Conservation (phyloP, 64 coral and sea anemone species). For the Astreopora myriophthalma region DNA sequence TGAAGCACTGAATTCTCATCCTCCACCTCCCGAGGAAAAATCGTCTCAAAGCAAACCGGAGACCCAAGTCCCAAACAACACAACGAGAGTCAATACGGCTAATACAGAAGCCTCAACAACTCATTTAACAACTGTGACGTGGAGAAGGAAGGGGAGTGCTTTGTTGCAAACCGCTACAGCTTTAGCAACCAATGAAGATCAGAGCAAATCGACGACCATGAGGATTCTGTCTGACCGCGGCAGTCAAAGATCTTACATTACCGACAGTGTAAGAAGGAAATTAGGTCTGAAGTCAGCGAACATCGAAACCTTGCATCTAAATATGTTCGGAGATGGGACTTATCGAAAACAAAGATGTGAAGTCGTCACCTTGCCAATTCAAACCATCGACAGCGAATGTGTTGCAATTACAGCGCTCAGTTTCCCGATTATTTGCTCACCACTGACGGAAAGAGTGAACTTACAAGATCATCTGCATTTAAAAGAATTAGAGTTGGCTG, state of each 20-base stretch:
- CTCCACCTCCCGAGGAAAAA: no score
- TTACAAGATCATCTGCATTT: constrained; percentile 28
- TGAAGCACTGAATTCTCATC: no score
- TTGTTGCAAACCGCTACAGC: constrained; percentile 64
- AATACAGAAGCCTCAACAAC: no score
- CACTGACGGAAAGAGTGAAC: constrained; percentile 22
- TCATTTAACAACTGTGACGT: no score
- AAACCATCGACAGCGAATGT: constrained; percentile 1
- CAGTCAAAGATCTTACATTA: constrained; percentile 70
- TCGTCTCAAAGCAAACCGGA: no score
- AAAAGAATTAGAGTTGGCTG: constrained; percentile 5
- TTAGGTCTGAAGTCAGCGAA: constrained; percentile 29
- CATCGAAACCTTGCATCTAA: constrained; percentile 54
- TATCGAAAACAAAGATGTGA: constrained; percentile 44
- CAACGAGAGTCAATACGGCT: no score
- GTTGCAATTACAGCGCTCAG: constrained; percentile 32
- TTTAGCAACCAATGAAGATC: constrained; percentile 13
- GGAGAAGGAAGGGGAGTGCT: neutral
- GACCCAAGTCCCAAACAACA: no score
- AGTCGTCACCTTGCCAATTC: constrained; percentile 13
- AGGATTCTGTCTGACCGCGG: constrained; percentile 64
- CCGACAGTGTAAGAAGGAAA: constrained; percentile 19
- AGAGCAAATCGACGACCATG: constrained; percentile 15
- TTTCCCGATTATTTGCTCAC: constrained; percentile 63
- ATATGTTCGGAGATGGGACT: constrained; percentile 63